Evolutionary conservation across 2,888 invertebrate genomes (phyloP).

Genomic region (Catocala sponsa): DNA sequence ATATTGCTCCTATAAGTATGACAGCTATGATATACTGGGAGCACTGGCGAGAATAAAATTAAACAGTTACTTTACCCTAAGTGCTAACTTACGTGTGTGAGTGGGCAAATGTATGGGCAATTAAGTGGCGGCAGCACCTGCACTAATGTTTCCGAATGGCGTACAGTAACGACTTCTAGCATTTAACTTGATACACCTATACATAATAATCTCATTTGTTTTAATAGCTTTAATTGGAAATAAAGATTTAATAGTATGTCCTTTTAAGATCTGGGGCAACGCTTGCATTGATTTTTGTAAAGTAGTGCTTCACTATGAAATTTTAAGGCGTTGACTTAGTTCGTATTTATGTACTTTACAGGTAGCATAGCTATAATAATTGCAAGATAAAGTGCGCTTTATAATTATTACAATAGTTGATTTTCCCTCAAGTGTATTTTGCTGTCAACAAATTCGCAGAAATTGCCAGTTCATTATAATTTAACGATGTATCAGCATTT

Average conservation of each 20-base stretch:
- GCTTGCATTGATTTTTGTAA: background rate
- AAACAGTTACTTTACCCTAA: background rate
- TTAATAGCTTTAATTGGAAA: conserved; percentile 3
- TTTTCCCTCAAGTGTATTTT: too few species aligned
- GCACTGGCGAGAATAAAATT: conserved; percentile 1
- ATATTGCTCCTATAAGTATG: background rate
- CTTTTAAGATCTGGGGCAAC: background rate
- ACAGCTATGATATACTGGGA: background rate
- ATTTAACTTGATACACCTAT: conserved; percentile 19
- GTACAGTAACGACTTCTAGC: conserved; percentile 16
- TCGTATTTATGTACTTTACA: too few species aligned
- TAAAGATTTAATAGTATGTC: conserved; percentile 8
- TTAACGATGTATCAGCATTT: too few species aligned
- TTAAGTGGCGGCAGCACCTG: conserved; percentile 37
- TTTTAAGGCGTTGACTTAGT: too few species aligned
- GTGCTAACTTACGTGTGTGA: conserved; percentile 15
- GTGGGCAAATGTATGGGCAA: conserved; percentile 39
- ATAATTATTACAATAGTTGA: too few species aligned
- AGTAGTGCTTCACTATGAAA: too few species aligned
- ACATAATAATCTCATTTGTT: conserved; percentile 10
- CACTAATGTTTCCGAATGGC: conserved; percentile 28
- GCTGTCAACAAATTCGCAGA: too few species aligned
- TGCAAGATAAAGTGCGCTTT: too few species aligned
- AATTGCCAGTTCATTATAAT: too few species aligned
- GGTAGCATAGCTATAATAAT: too few species aligned